These are phyloP conservation scores for Panopea generosa DNA, from an alignment of 2,888 invertebrate species.

Conservation along the genomic window DNA sequence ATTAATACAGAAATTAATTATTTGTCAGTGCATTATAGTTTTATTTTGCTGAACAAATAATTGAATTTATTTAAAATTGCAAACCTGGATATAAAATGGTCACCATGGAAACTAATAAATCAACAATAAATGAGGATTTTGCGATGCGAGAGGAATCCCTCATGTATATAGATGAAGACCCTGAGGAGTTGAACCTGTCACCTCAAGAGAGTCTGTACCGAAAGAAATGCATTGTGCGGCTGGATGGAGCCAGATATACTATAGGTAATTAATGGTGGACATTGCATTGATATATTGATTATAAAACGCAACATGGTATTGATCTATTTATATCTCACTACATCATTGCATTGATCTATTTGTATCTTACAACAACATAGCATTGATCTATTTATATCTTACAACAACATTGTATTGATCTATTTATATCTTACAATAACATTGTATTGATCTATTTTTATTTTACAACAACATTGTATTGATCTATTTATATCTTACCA, in stretches of 20 bases:
- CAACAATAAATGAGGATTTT: slow-evolving; percentile 40
- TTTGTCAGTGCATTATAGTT: not conserved
- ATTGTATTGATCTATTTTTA: too few species aligned
- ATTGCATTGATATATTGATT: too few species aligned
- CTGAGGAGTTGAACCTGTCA: slow-evolving; percentile 21
- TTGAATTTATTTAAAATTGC: slow-evolving; percentile 20
- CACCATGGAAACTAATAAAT: slow-evolving; percentile 54
- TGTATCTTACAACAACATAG: too few species aligned
- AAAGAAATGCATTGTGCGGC: slow-evolving; percentile 90
- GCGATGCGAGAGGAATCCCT: slow-evolving; percentile 36
- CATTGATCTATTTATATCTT: too few species aligned
- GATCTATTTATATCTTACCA: too few species aligned
- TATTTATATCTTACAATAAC: too few species aligned
- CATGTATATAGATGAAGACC: slow-evolving; percentile 54
- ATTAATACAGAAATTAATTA: too few species aligned
- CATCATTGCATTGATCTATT: too few species aligned
- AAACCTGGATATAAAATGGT: slow-evolving; percentile 45
- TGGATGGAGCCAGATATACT: slow-evolving; percentile 95
- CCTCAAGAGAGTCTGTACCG: slow-evolving; percentile 64
- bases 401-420: too few species aligned
- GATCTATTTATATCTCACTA: too few species aligned
- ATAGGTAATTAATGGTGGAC: slow-evolving; percentile 92
- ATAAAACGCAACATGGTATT: too few species aligned
- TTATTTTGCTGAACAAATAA: slow-evolving; percentile 2
- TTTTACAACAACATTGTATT: too few species aligned